These are phyloP conservation scores for Synergus laeviventris DNA, from an alignment of 2,888 invertebrate genomes.

Conservation along the genomic window DNA sequence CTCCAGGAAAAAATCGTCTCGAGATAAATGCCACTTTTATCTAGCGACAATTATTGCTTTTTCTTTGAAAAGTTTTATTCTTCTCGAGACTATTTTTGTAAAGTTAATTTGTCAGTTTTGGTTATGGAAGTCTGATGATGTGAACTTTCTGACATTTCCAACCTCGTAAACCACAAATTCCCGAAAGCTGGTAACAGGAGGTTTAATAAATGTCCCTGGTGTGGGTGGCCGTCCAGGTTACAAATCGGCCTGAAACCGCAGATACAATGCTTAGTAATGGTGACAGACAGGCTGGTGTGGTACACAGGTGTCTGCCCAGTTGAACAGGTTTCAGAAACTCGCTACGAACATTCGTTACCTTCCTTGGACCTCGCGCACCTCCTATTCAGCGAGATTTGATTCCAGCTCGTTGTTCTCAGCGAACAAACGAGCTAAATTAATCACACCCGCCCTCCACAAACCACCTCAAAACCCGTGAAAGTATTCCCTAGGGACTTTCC, in stretches of 20 bases:
- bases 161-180: constrained; percentile 47
- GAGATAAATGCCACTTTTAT: constrained; percentile 4
- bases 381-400: constrained; percentile 66
- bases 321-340: constrained; percentile 53
- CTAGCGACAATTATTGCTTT: constrained; percentile 13
- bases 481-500: constrained; percentile 44
- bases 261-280: constrained; percentile 73
- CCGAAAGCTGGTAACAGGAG: constrained; percentile 45
- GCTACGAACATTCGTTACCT: constrained; percentile 63
- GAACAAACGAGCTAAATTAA: constrained; percentile 73
- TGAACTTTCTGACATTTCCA: constrained; percentile 24
- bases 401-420: constrained; percentile 60
- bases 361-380: constrained; percentile 43
- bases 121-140: neutral
- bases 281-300: constrained; percentile 64
- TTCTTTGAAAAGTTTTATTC: neutral
- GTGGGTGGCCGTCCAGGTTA: constrained; percentile 67
- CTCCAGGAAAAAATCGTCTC: constrained; percentile 10
- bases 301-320: constrained; percentile 45
- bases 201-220: constrained; percentile 70
- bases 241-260: constrained; percentile 71
- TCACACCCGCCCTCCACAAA: constrained; percentile 53
- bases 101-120: too few relatives aligned
- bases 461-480: constrained; percentile 43
- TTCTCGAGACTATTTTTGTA: constrained; percentile 1